Evolutionary conservation across 2,888 invertebrate genomes (phyloP).

Genomic region (Amiota minor): DNA sequence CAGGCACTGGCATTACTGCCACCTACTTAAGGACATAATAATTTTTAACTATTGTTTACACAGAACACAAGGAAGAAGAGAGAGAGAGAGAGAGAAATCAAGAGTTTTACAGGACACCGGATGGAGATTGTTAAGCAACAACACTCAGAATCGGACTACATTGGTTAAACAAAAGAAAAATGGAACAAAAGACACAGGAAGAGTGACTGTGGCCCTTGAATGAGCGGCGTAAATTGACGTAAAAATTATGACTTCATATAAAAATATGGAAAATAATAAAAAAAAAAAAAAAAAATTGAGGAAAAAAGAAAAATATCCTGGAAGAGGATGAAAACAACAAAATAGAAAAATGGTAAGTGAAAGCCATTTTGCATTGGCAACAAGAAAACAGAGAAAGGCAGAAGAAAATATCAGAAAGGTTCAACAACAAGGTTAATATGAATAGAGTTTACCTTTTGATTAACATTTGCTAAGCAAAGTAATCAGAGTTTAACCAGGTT

Average conservation of each 20-base stretch:
- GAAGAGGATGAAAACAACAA: too few relatives aligned
- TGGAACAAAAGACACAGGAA: conserved; percentile 33
- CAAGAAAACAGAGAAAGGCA: too few relatives aligned
- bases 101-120: not conserved
- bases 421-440: not conserved
- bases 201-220: conserved; percentile 36
- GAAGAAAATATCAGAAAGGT: not conserved
- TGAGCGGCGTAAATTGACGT: conserved; percentile 26
- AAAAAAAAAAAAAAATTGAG: not conserved
- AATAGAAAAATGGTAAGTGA: not conserved
- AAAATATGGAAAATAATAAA: not conserved
- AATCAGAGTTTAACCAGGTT: too few relatives aligned
- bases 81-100: too few relatives aligned
- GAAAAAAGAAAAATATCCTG: not conserved
- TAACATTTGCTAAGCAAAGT: too few relatives aligned
- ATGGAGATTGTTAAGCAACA: not conserved
- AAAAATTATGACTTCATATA: conserved; percentile 32
- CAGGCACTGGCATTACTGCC: conserved; percentile 28
- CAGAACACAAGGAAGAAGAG: conserved; percentile 44
- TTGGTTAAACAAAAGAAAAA: conserved; percentile 25
- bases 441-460: too few relatives aligned
- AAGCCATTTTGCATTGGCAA: not conserved
- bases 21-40: conserved; percentile 64
- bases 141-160: not conserved
- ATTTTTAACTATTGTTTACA: conserved; percentile 68